Base-by-base conservation (phyloP, 2,797 vertebrate genomes). In the Kryptopterus vitreolus region DNA sequence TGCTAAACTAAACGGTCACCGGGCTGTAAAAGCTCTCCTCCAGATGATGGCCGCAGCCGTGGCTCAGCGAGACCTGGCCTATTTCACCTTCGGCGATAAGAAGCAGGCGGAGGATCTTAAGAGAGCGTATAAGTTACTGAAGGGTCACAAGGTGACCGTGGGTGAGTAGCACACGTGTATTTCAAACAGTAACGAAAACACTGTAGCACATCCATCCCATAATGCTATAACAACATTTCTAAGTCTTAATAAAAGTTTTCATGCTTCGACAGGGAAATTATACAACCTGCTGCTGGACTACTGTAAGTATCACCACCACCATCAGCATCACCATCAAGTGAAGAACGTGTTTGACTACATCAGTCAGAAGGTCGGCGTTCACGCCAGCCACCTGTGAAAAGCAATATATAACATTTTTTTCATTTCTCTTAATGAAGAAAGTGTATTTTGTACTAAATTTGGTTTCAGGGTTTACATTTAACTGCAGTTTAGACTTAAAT, bases 1-100 rank as follows among this genome's bases (percentile, higher is more conserved):
- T 66, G 53, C n/a, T 26, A 1, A 62, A 16, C 16, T 57, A n/a
- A n/a, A 16, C 35, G 6, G 6, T 22, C 2, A 74, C 46, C 15
- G 22, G 58, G 20, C 11, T 29, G 12, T 43, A 20, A 77, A 80
- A 94, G 93, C 92, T 80, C 65, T 93, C 38, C 91, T 94, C 78
- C 93, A 94, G 89, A 82, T 94, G 87, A 94, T 94, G 93, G 92
- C 92, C 0, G 93, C 92, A 0, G 91, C 92, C 0, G 83, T 24
- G 35, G 88, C 89, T 0, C 1, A 12, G 2, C 83, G 88, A 50
- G 90, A 90, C 1, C 0, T 94, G 85, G 90, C 89, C 24, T 92
- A 88, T 87, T 94, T 94, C 87, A 92, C 92, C 20, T 94, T 93
- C 12, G 0, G 9, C 0, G 85, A 92, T 7, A 3, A 69, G 0